Base-by-base conservation (phyloP, 2,797 vertebrate species). In the Anniella stebbinsi region DNA sequence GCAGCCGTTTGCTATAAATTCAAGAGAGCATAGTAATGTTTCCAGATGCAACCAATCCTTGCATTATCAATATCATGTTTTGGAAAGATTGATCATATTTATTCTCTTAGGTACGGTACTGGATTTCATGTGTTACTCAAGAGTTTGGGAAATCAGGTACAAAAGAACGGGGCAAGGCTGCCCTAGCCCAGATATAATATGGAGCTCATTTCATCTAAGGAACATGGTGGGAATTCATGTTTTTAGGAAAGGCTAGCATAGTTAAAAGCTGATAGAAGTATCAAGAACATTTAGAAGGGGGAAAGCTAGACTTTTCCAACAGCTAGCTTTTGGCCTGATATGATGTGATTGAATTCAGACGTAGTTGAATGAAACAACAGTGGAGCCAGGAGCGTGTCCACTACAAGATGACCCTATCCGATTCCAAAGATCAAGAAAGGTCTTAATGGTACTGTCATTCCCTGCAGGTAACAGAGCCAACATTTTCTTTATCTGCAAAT, bases 1-100 rank as follows among this genome's bases (percentile, higher is more conserved):
- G 78, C 72, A 85, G 41, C 18, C 3, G 15, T 0, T 0, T 0
- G 13, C 88, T 2, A 7, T 0, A 0, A 8, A 45, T 1, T 3
- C 82, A 51, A 36, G 0, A 33, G 0, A 9, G 17, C 28, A 0
- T 0, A 63, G 75, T 13, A 0, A 1, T 45, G 60, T 57, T 28
- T 75, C 90, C 0, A 9, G 23, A 88, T 88, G 17, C 38, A 88
- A 84, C 41, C 1, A 84, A 1, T 1, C 89, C 28, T 41, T 88
- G 11, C 12, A 67, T n/a, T 13, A 85, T 67, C 28, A 23, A 63
- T 23, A 28, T 30, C 18, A 81, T 48, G 51, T 86, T 92, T 38
- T 78, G 41, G 21, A 48, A 45, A 18, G 41, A 57, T 63, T 21
- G 0, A 10, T 30, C 12, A 1, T 17, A 5, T 7, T 54, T 51